phyloP scores from a whole-genome alignment of 2,888 invertebrate species.

The Tetranychus truncatus region DNA sequence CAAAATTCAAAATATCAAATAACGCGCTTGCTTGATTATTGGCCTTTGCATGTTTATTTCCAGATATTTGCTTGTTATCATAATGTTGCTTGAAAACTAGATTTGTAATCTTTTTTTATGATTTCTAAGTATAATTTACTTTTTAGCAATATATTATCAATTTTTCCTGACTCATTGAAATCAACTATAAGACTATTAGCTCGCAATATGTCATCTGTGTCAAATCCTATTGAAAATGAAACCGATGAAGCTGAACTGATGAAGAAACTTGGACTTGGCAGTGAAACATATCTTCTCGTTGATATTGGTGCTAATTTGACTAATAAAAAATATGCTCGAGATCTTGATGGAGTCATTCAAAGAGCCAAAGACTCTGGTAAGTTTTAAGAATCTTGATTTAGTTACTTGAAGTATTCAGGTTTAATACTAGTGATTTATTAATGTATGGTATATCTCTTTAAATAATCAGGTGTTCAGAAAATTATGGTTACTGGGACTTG shows the following conservation, averaged over 20 bases:
- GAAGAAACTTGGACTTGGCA: constrained; percentile 12
- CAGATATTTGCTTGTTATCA: neutral
- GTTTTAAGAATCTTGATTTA: constrained; percentile 13
- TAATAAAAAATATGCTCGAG: constrained; percentile 76
- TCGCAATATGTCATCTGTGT: neutral
- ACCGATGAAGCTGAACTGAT: constrained; percentile 5
- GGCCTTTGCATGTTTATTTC: neutral
- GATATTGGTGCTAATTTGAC: constrained; percentile 83
- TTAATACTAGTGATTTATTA: too few species aligned
- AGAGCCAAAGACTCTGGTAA: constrained; percentile 77
- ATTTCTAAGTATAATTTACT: neutral
- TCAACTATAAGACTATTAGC: neutral
- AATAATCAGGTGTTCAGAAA: constrained; percentile 58
- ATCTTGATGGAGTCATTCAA: constrained; percentile 73
- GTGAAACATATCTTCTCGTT: constrained; percentile 51
- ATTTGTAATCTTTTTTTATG: neutral
- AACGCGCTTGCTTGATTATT: neutral
- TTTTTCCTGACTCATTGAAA: neutral
- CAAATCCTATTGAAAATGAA: neutral
- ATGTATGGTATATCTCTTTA: constrained; percentile 26
- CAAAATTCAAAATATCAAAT: neutral
- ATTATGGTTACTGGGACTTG: constrained; percentile 83
- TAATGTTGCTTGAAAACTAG: too few species aligned
- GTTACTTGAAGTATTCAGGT: neutral
- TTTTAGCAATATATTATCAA: neutral